Evolutionary conservation across 2,113 vertebrate genomes (phyloP).

Genomic region (Reinhardtius hippoglossoides): DNA sequence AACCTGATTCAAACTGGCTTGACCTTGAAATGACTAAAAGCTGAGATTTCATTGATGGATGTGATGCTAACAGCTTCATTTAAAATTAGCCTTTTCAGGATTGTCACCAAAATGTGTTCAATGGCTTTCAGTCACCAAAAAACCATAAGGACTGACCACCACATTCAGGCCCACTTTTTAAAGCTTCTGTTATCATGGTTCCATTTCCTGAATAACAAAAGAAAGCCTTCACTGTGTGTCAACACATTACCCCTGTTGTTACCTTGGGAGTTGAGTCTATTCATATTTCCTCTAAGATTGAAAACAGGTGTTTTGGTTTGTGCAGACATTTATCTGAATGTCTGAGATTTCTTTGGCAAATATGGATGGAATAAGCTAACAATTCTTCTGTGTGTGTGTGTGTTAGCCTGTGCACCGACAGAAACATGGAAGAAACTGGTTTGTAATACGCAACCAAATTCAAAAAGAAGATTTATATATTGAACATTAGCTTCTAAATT

Average conservation of each 20-base stretch:
- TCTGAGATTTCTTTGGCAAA: slow-evolving; percentile 76
- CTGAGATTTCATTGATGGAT: slow-evolving; percentile 41
- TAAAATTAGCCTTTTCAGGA: slow-evolving; percentile 59
- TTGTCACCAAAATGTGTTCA: slow-evolving; percentile 40
- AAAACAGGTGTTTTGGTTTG: slow-evolving; percentile 83
- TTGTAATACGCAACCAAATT: slow-evolving; percentile 13
- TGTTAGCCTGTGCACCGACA: background rate
- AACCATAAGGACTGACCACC: slow-evolving; percentile 84
- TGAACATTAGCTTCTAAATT: slow-evolving; percentile 9
- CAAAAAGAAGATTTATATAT: slow-evolving; percentile 6
- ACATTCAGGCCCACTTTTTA: slow-evolving; percentile 76
- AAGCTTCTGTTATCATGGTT: slow-evolving; percentile 63
- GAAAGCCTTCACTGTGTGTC: slow-evolving; percentile 80
- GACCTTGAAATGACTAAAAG: slow-evolving; percentile 81
- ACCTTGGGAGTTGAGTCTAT: slow-evolving; percentile 84
- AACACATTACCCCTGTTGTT: slow-evolving; percentile 81
- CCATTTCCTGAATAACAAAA: slow-evolving; percentile 43
- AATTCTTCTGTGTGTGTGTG: background rate
- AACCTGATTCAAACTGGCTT: slow-evolving; percentile 87
- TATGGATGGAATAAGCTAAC: slow-evolving; percentile 54
- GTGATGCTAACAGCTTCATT: slow-evolving; percentile 52
- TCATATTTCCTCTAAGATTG: slow-evolving; percentile 81
- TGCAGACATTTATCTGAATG: slow-evolving; percentile 78
- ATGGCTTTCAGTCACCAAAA: slow-evolving; percentile 60
- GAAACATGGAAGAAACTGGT: slow-evolving; percentile 2